Base-by-base conservation (phyloP, 2,888 invertebrate species). In the Euplexia lucipara region DNA sequence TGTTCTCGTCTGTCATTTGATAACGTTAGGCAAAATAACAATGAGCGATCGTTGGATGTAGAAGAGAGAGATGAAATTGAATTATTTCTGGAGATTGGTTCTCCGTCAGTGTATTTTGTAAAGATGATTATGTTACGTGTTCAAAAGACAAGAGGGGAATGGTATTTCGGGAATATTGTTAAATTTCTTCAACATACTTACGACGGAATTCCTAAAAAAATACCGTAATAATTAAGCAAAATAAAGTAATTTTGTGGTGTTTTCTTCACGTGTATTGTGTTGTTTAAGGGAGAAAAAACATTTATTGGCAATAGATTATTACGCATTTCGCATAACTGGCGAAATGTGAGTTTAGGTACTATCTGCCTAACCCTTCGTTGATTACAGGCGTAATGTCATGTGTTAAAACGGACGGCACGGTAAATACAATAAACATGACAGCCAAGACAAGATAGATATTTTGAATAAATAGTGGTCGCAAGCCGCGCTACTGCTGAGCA, bases 31-130 rank as follows among this genome's bases (percentile, higher is more conserved):
- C 66, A 49, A 57, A 58, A 72, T 52, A 48, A 61, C 45, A 64
- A 64, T 64, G 52, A 59, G 42, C 57, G 73, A 78, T 68, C 64
- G 45, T 32, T 16, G 34, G 20, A 37, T 47, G 59, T 48, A 57
- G 67, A 52, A 34, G 22, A 26, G 4, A n/a, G 44, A 56, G 4
- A 35, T 34, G 16, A 68, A 75, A 75, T 73, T 56, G 47, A 65
- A 75, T 78, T 78, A 78, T 68, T 68, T 52, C 58, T 30, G 10
- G 45, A 68, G 63, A 78, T 78, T 78, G 78, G 63, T 64, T 67
- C 62, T 60, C n/a, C 63, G 56, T n/a, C 47, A 20, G 47, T 58
- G 54, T 64, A 72, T 78, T 71, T 73, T 73, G 48, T 49, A 26
- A 60, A 57, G 45, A 48, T 53, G 62, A 76, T 70, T 22, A 52